Conservation (phyloP, 1,140 invertebrate species). For the Papilio polyxenes region DNA sequence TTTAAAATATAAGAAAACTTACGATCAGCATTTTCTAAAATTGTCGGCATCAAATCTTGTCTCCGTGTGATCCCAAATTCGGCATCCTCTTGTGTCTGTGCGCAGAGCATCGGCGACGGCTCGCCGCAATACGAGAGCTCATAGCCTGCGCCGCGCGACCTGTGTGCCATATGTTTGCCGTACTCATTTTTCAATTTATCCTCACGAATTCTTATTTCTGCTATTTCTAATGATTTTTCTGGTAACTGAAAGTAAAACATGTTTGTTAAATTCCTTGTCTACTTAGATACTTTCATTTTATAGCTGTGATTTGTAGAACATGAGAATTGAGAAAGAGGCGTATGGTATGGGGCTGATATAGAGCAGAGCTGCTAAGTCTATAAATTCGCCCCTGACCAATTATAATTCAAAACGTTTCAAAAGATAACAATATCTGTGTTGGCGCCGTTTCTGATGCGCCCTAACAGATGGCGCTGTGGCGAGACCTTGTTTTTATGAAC, state of each 20-base stretch:
- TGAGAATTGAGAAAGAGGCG: not conserved
- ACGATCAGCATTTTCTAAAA: conserved; percentile 54
- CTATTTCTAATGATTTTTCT: conserved; percentile 41
- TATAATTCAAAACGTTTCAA: too few relatives aligned
- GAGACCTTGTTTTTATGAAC: too few relatives aligned
- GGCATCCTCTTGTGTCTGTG: conserved; percentile 36
- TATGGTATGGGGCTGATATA: not conserved
- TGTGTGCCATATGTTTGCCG: conserved; percentile 47
- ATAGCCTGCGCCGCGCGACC: conserved; percentile 53
- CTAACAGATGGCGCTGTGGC: too few relatives aligned
- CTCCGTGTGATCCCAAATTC: conserved; percentile 45
- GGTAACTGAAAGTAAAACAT: conserved; percentile 34
- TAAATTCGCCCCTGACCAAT: too few relatives aligned
- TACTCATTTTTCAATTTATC: conserved; percentile 50
- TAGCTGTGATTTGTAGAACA: not conserved
- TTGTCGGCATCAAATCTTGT: conserved; percentile 51
- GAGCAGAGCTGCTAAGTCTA: too few relatives aligned
- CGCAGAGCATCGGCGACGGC: too few relatives aligned
- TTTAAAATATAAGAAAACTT: conserved; percentile 26
- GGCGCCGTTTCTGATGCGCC: too few relatives aligned
- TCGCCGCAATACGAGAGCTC: conserved; percentile 41
- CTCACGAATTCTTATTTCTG: conserved; percentile 51
- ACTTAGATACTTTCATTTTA: not conserved
- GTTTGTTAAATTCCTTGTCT: not conserved
- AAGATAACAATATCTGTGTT: too few relatives aligned